Percentiles rank a stretch among this genome's conserved stretches.
Conservation (phyloP, 30 jellyfish, hydroid and myxozoan species). For the Hydractinia symbiolongicarpus region DNA sequence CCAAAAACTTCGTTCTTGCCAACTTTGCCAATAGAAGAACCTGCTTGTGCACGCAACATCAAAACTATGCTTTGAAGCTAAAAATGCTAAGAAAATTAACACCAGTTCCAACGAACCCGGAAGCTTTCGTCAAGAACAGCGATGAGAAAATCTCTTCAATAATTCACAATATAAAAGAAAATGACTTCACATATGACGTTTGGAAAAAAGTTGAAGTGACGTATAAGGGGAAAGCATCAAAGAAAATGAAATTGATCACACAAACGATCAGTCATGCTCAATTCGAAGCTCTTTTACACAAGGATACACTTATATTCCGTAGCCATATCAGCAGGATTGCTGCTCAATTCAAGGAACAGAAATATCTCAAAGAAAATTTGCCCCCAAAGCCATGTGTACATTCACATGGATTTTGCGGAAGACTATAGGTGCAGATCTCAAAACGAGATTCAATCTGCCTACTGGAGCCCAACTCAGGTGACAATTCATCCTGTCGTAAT, state of each 20-base stretch:
- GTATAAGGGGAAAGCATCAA: no score
- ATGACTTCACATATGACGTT: neutral
- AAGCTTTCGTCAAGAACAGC: neutral
- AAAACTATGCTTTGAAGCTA: neutral
- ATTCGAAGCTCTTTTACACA: no score
- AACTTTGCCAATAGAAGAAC: neutral
- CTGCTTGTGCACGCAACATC: conserved; percentile 3
- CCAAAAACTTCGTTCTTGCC: neutral
- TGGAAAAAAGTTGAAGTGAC: no score
- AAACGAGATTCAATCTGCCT: neutral
- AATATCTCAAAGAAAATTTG: no score
- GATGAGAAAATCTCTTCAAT: neutral
- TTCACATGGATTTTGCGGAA: conserved; percentile 29
- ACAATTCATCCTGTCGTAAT: conserved; percentile 13
- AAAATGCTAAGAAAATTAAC: neutral
- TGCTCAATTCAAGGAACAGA: neutral
- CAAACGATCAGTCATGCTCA: no score
- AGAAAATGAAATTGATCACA: no score
- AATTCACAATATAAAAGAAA: neutral
- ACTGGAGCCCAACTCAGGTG: conserved; percentile 23
- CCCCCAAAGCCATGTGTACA: conserved; percentile 15
- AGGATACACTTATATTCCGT: neutral
- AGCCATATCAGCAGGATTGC: neutral
- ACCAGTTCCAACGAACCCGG: neutral
- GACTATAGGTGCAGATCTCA: conserved; percentile 9